These are phyloP conservation scores for Diloba caeruleocephala DNA, from an alignment of 2,888 invertebrate species.

Conservation along the genomic window DNA sequence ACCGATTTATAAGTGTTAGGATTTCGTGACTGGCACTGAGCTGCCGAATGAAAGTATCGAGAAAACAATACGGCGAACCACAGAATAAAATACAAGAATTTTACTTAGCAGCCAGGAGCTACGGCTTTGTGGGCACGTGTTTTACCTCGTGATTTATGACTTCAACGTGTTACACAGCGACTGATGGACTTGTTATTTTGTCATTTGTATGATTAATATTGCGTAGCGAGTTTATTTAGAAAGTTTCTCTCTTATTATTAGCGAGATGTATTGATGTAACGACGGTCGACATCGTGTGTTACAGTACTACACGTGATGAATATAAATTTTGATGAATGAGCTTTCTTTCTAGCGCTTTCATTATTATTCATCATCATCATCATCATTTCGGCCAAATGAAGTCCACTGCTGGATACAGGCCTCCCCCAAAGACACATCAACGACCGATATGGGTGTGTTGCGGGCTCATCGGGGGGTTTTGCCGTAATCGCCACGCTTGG, in stretches of 20 bases:
- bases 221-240: slow-evolving; percentile 44
- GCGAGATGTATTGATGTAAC: slow-evolving; percentile 26
- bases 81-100: slow-evolving; percentile 70
- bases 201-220: slow-evolving; percentile 74
- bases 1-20: slow-evolving; percentile 61
- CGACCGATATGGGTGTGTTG: no score
- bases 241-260: slow-evolving; percentile 29
- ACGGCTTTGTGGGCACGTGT: slow-evolving; percentile 37
- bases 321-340: slow-evolving; percentile 31
- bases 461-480: no score
- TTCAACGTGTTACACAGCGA: slow-evolving; percentile 58
- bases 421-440: no score
- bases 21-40: slow-evolving; percentile 63
- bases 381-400: no score
- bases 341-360: background rate
- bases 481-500: no score
- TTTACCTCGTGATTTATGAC: slow-evolving; percentile 69
- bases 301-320: slow-evolving; percentile 27
- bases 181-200: slow-evolving; percentile 73
- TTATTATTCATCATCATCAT: no score
- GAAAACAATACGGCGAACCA: slow-evolving; percentile 56
- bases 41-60: slow-evolving; percentile 49
- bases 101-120: slow-evolving; percentile 46
- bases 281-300: slow-evolving; percentile 41
- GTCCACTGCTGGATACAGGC: no score